Percentiles rank a stretch among this genome's conserved stretches.
Conservation (phyloP, 1,140 invertebrate species). For the Holotrichia oblita region DNA sequence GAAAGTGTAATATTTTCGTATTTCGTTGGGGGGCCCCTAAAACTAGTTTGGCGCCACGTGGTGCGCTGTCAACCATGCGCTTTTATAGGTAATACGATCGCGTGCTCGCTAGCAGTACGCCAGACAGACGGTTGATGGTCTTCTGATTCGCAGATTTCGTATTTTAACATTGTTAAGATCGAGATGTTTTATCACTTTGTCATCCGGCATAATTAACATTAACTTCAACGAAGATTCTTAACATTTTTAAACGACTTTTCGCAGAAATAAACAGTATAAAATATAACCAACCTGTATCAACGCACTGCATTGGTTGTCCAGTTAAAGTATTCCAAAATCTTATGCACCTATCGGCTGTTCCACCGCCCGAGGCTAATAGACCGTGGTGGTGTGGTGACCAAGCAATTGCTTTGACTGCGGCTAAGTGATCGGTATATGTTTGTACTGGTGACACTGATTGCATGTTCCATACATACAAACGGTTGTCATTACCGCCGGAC, state of each 20-base stretch:
- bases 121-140: constrained; percentile 16
- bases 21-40: neutral
- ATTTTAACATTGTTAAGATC: too few species aligned
- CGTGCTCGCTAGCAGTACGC: neutral
- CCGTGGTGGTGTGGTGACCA: constrained; percentile 99
- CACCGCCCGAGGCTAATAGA: constrained; percentile 95
- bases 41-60: constrained; percentile 8
- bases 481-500: constrained; percentile 99
- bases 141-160: too few species aligned
- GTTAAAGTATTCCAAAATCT: constrained; percentile 99
- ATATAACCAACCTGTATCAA: constrained; percentile 82
- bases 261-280: too few species aligned
- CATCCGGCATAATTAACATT: too few species aligned
- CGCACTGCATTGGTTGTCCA: constrained; percentile 98
- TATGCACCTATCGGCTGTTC: constrained; percentile 97
- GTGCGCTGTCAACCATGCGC: constrained; percentile 26
- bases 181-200: too few species aligned
- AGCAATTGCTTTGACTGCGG: constrained; percentile 98
- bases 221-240: too few species aligned
- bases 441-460: constrained; percentile 90
- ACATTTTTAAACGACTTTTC: too few species aligned
- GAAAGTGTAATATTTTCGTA: neutral
- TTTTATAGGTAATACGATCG: neutral
- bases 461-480: constrained; percentile 97
- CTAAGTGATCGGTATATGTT: constrained; percentile 97